Evolutionary conservation across 2,113 vertebrate genomes (phyloP).

Genomic region (Syngnathoides biaculeatus): DNA sequence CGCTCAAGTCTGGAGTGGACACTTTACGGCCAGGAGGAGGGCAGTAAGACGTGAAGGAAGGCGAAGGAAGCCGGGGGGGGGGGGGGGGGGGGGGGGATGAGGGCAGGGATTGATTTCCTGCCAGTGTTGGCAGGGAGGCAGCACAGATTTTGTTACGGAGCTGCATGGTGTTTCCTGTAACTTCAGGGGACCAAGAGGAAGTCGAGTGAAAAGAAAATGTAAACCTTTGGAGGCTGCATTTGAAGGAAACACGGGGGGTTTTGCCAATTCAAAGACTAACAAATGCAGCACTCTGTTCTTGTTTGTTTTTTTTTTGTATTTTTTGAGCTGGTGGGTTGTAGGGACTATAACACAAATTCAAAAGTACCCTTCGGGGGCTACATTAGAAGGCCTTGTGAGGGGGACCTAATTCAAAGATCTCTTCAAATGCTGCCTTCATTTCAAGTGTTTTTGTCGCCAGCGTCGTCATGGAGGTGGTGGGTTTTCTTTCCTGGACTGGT

Average conservation of each 20-base stretch:
- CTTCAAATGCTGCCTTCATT: not conserved
- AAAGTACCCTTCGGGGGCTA: not conserved
- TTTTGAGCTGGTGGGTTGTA: not conserved
- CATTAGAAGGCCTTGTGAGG: not conserved
- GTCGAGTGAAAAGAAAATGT: conserved; percentile 28
- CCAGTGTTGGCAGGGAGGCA: conserved; percentile 50
- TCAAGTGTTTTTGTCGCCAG: not conserved
- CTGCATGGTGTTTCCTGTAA: conserved; percentile 47
- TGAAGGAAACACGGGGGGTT: not conserved
- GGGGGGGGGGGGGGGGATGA: conserved; percentile 24
- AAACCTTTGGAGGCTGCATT: not conserved
- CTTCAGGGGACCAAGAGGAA: conserved; percentile 22
- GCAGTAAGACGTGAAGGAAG: conserved; percentile 39
- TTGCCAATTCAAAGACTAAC: not conserved
- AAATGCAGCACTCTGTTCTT: not conserved
- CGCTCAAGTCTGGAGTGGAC: conserved; percentile 49
- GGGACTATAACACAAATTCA: not conserved
- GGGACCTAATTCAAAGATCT: not conserved
- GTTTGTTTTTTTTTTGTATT: not conserved
- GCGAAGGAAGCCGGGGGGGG: conserved; percentile 1
- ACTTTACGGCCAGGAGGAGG: conserved; percentile 52
- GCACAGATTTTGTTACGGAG: conserved; percentile 39
- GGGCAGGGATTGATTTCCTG: conserved; percentile 64
- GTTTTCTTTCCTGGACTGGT: no score
- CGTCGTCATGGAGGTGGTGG: no score